Base-by-base conservation (phyloP, 2,888 invertebrate species). In the Habrosyne pyritoides region DNA sequence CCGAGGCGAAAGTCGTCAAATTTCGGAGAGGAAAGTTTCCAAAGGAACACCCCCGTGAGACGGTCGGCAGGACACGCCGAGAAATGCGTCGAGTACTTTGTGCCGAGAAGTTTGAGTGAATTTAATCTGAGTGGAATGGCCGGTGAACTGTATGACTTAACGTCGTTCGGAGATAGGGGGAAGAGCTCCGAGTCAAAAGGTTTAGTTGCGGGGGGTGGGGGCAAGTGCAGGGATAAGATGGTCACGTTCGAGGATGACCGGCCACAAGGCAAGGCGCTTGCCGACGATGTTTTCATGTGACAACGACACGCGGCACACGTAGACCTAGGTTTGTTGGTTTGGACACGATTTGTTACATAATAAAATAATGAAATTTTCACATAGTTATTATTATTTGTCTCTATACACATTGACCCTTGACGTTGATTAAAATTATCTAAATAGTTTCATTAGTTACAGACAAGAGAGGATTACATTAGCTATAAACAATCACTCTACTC, bases 201-300 rank as follows among this genome's bases (percentile, higher is more conserved):
- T 67, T 61, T 47, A 66, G 66, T 56, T 69, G 72, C 56, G 75
- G 75, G 48, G 74, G 61, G 55, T 68, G 59, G 63, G 82, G 56
- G 75, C n/a, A 79, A 60, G 71, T 79, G 60, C 74, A 86, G 68
- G 63, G 96, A 96, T 81, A 96, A 96, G 82, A 95, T 96, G 95
- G 96, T 96, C 42, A 96, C 96, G 4, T 96, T 96, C 74, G 96
- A 96, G 79, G 96, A 96, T 80, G 96, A 96, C 85, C 89, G 73
- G 84, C 85, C 62, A 79, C 87, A 86, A 64, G 87, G 86, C 66
- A 83, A 86, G 53, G 84, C 89, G 33, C 87, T 93, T 59, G 89
- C 94, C 51, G 95, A 95, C 57, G 96, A 96, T 83, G 95, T 96
- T 71, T 97, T 96, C 83, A 97, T 96, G 96, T 97, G 96, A 96